Evolutionary conservation across 2,113 vertebrate species (phyloP).

Genomic region (Raja brachyura): DNA sequence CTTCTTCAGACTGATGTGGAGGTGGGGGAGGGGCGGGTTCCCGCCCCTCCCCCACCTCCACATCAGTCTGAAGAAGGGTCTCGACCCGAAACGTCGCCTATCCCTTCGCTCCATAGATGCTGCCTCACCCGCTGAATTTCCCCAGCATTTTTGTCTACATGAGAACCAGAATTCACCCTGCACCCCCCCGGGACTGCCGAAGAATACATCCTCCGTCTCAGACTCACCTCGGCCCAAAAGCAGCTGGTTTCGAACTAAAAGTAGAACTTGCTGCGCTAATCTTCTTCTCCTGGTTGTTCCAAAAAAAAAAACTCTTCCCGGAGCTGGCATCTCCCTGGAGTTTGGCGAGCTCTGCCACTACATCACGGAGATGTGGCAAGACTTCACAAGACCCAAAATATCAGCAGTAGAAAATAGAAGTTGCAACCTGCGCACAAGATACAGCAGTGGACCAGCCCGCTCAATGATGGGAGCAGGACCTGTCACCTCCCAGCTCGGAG

Average conservation of each 20-base stretch:
- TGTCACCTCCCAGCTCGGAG: neutral
- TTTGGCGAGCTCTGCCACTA: slow-evolving; percentile 34
- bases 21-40: too few species aligned
- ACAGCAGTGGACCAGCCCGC: slow-evolving; percentile 16
- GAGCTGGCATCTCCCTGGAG: neutral
- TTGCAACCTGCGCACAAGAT: slow-evolving; percentile 2
- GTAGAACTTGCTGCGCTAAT: neutral
- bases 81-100: too few species aligned
- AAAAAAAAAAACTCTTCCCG: neutral
- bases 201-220: neutral
- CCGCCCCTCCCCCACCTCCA: too few species aligned
- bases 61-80: too few species aligned
- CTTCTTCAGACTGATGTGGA: too few species aligned
- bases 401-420: slow-evolving; percentile 35
- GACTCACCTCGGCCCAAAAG: neutral
- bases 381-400: slow-evolving; percentile 42
- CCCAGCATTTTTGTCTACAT: too few species aligned
- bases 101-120: too few species aligned
- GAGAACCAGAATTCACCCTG: too few species aligned
- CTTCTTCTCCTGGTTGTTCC: neutral
- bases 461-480: neutral
- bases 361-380: slow-evolving; percentile 39
- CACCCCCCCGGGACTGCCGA: too few species aligned
- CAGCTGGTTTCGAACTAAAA: neutral
- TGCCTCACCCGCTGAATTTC: too few species aligned